A percentile compares a stretch with the other conserved stretches of the same genome.
These are phyloP conservation scores for Monopterus albus DNA, from an alignment of 2,113 vertebrate genomes.

Conservation along the genomic window DNA sequence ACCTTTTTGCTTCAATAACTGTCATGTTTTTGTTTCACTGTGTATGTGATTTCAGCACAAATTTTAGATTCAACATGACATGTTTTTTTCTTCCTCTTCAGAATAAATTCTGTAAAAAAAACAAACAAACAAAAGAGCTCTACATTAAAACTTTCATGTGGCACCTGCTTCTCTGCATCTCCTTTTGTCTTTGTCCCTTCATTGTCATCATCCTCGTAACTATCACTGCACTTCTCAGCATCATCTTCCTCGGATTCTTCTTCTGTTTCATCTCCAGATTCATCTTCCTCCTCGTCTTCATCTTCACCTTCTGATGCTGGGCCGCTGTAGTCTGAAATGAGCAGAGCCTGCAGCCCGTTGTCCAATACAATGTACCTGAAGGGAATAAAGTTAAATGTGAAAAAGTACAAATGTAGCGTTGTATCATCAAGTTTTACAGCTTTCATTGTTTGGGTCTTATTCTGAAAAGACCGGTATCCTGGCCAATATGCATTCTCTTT, in stretches of 20 bases:
- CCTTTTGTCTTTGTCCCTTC: conserved; percentile 81
- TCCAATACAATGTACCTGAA: conserved; percentile 89
- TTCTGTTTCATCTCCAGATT: conserved; percentile 84
- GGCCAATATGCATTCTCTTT: too few species aligned
- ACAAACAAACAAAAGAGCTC: too few species aligned
- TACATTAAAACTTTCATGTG: background rate
- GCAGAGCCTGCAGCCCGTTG: conserved; percentile 90
- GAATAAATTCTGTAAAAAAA: background rate
- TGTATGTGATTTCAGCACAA: conserved; percentile 3
- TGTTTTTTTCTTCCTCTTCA: too few species aligned
- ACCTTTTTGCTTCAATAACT: too few species aligned
- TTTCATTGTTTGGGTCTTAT: conserved; percentile 2
- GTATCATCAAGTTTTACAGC: background rate
- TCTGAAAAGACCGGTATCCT: background rate
- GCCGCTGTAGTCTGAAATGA: conserved; percentile 92
- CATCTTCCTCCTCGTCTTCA: conserved; percentile 78
- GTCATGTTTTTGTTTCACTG: background rate
- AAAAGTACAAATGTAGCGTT: background rate
- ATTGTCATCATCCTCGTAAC: conserved; percentile 47
- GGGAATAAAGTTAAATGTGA: conserved; percentile 16
- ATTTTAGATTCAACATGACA: too few species aligned
- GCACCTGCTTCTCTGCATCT: conserved; percentile 93
- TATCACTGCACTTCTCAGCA: conserved; percentile 64
- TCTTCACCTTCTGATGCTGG: conserved; percentile 51
- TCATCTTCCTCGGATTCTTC: conserved; percentile 86